Percentiles rank a stretch among this genome's conserved stretches.
Evolutionary conservation across 2,113 vertebrate genomes (phyloP).

Genomic region (Mobula hypostoma): DNA sequence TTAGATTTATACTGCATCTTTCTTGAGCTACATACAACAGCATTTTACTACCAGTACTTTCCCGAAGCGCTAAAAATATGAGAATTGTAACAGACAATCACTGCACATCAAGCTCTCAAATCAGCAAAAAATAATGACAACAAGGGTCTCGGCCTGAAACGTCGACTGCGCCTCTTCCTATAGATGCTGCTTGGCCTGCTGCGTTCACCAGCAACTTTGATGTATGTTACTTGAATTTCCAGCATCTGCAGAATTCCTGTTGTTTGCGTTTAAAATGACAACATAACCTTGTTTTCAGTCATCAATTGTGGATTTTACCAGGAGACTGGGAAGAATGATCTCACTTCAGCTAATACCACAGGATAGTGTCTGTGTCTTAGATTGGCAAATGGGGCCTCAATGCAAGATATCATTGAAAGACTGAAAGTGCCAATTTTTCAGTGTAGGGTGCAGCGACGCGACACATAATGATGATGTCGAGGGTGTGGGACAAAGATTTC

Average conservation of each 20-base stretch:
- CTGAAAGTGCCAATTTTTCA: not conserved
- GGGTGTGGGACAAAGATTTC: too few relatives aligned
- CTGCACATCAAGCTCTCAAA: not conserved
- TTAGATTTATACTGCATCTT: not conserved
- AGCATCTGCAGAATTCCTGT: too few relatives aligned
- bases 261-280: too few relatives aligned
- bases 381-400: not conserved
- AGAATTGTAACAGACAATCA: not conserved
- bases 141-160: too few relatives aligned
- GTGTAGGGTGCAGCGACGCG: not conserved
- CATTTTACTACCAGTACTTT: not conserved
- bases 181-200: too few relatives aligned
- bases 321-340: not conserved
- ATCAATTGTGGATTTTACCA: too few relatives aligned
- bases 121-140: not conserved
- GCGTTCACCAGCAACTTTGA: too few relatives aligned
- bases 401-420: not conserved
- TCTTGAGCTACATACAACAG: not conserved
- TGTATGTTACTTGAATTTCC: too few relatives aligned
- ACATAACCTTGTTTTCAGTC: not conserved
- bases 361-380: not conserved
- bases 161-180: too few relatives aligned
- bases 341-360: not conserved
- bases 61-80: not conserved
- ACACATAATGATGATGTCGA: too few relatives aligned